Conservation (phyloP, 2,797 vertebrate genomes). For the Distichodus sexfasciatus region DNA sequence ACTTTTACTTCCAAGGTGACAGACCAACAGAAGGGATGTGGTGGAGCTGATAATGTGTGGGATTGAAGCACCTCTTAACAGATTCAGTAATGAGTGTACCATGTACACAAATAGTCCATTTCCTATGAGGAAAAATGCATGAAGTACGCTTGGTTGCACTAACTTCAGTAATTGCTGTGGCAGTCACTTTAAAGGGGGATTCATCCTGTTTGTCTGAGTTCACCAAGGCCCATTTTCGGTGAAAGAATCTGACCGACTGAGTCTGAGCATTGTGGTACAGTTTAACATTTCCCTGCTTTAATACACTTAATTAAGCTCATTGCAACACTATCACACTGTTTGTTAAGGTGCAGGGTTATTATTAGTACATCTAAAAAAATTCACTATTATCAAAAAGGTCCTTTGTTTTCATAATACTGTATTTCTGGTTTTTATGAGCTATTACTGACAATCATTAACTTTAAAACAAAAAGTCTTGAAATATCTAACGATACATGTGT, state of each 20-base stretch:
- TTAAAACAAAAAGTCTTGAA: too few relatives aligned
- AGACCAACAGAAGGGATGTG: constrained; percentile 43
- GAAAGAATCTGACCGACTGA: not conserved
- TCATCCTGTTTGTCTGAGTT: constrained; percentile 9
- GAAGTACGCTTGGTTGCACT: not conserved
- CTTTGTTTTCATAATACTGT: too few relatives aligned
- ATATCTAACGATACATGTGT: too few relatives aligned
- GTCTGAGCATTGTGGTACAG: not conserved
- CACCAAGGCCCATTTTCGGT: constrained; percentile 1
- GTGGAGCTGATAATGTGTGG: constrained; percentile 20
- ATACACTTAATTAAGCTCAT: not conserved
- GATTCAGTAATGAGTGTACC: constrained; percentile 27
- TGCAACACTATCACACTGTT: not conserved
- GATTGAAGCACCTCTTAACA: constrained; percentile 24
- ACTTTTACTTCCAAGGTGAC: constrained; percentile 7
- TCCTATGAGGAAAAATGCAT: not conserved
- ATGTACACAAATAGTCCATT: constrained; percentile 23
- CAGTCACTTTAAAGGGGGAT: constrained; percentile 14
- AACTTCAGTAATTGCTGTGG: constrained; percentile 16
- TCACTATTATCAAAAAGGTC: too few relatives aligned
- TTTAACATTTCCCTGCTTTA: not conserved
- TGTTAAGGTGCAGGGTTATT: not conserved
- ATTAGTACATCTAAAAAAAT: too few relatives aligned
- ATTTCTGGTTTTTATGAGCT: too few relatives aligned
- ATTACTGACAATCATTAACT: too few relatives aligned